phyloP scores from a whole-genome alignment of 2,797 vertebrate genomes.

The Rousettus madagascariensis region DNA sequence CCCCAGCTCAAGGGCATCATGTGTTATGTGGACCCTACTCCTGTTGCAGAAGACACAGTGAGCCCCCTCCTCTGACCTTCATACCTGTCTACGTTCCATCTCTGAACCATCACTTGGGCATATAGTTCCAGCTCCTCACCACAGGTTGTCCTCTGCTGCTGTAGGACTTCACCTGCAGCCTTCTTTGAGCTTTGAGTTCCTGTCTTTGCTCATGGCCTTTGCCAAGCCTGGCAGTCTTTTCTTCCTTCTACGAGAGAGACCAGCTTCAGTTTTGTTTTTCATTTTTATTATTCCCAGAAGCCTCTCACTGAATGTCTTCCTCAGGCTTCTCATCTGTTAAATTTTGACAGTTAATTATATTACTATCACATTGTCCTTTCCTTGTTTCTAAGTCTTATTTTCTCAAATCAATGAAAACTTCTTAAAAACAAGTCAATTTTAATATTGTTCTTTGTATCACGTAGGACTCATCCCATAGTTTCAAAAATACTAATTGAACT shows the following conservation, averaged over 20 bases:
- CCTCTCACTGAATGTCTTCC: not conserved
- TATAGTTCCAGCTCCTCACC: not conserved
- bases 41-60: not conserved
- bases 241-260: not conserved
- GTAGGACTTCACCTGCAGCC: not conserved
- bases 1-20: not conserved
- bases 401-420: conserved; percentile 11
- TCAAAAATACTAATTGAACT: conserved; percentile 13
- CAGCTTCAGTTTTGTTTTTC: not conserved
- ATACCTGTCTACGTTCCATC: not conserved
- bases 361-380: not conserved
- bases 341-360: conserved; percentile 45
- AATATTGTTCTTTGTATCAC: conserved; percentile 20
- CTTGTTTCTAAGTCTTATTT: conserved; percentile 52
- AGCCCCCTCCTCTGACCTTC: not conserved
- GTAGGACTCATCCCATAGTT: not conserved
- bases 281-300: not conserved
- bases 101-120: not conserved
- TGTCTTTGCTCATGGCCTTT: not conserved
- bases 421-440: not conserved
- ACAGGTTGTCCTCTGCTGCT: not conserved
- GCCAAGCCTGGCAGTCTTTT: not conserved
- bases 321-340: not conserved
- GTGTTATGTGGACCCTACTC: not conserved
- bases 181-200: not conserved